Evolutionary conservation across 2,113 vertebrate species (phyloP), one percentile per base, ranked within the genome.

Genomic region (Mus spicilegus): DNA sequence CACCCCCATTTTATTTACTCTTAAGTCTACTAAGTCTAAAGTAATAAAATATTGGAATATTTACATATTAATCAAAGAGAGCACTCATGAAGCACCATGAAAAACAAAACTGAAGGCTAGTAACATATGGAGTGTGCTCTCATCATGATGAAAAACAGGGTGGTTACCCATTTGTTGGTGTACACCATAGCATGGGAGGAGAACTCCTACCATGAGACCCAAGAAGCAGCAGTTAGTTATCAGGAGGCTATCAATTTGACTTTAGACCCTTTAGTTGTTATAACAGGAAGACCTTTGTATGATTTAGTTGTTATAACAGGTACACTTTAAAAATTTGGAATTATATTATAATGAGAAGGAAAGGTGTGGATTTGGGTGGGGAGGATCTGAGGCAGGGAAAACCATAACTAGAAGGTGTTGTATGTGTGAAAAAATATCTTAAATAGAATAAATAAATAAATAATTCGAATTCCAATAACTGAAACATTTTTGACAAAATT

Each of bases 21-120:
- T 89, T 56, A 92, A 92, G 73, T 58, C 33, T 26, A 70, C 33
- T 42, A 20, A 61, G 54, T 85, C 93, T 16, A 89, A 94, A 93
- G 56, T 9, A 85, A 26, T 10, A 70, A 94, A 86, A 17, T 3
- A 28, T 9, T 42, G 22, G 13, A 51, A 85, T 17, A 73, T 88
- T 39, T 88, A 6, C 30, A 58, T 46, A 70, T 39, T 82, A 30
- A 28, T 42, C 70, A 61, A 82, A 5, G 17, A 85, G 12, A 95
- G 89, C 63, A 49, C 19, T 63, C 73, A 82, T 91, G 70, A 51
- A 67, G 49, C 24, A 67, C 22, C 56, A 26, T 92, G 26, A 61
- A 81, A 82, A 95, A 77, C 14, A 88, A 58, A 81, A n/a, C 22
- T 46, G 69, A 49, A 91, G 33, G 28, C 17, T n/a, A 63, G 17